These are phyloP conservation scores for Echiichthys vipera DNA, from an alignment of 2,797 vertebrate genomes.

Conservation along the genomic window DNA sequence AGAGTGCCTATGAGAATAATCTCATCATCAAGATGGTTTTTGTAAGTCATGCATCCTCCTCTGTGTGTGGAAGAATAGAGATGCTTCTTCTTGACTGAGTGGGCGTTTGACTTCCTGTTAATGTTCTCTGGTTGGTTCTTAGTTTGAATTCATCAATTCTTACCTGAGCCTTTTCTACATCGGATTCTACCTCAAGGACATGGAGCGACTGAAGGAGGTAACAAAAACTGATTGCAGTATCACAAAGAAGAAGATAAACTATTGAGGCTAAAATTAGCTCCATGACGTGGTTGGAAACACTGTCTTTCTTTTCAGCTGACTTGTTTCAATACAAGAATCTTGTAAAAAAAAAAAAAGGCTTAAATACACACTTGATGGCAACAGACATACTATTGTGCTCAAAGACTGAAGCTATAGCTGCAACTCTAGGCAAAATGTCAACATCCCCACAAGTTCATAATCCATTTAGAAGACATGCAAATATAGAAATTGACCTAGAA, in stretches of 20 bases:
- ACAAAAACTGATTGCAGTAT: not conserved
- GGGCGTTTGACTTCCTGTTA: constrained; percentile 7
- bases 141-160: constrained; percentile 96
- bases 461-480: not conserved
- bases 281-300: not conserved
- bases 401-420: not conserved
- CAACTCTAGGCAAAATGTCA: not conserved
- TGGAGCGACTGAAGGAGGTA: constrained; percentile 96
- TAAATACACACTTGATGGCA: not conserved
- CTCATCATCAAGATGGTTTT: constrained; percentile 96
- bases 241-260: not conserved
- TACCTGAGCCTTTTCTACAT: constrained; percentile 97
- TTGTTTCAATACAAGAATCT: not conserved
- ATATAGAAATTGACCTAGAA: not conserved
- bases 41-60: constrained; percentile 80
- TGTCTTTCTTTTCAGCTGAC: not conserved
- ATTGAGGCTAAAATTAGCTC: not conserved
- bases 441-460: not conserved
- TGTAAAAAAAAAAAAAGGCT: too few relatives aligned
- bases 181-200: constrained; percentile 98
- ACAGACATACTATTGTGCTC: not conserved
- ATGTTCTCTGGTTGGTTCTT: constrained; percentile 46
- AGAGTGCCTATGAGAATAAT: constrained; percentile 95
- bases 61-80: not conserved
- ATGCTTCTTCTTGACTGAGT: not conserved